Evolutionary conservation across 2,113 vertebrate species (phyloP).

Genomic region (Pygoscelis adeliae): DNA sequence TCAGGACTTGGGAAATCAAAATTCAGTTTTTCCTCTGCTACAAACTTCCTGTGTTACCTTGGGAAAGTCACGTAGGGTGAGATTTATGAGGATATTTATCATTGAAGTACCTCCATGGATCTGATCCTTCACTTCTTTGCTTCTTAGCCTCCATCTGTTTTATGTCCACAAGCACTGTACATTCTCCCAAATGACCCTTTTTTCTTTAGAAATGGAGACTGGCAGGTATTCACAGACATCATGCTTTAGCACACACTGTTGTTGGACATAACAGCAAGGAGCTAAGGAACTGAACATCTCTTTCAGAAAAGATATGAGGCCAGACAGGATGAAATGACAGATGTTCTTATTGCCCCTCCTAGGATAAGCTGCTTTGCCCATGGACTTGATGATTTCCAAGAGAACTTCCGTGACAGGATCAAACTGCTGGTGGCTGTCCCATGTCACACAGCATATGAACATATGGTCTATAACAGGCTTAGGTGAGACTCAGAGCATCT

Average conservation of each 20-base stretch:
- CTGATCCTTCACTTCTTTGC: not conserved
- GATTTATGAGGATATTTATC: not conserved
- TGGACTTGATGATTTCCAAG: not conserved
- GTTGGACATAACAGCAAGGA: not conserved
- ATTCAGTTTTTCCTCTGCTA: not conserved
- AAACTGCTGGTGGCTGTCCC: not conserved
- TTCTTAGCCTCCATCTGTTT: not conserved
- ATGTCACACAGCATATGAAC: accelerated
- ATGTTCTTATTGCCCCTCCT: not conserved
- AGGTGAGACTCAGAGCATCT: not conserved
- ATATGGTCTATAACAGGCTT: not conserved
- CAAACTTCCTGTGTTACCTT: not conserved
- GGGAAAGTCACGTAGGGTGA: not conserved
- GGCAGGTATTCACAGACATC: not conserved
- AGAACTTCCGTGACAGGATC: not conserved
- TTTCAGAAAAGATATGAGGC: not conserved
- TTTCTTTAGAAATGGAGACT: not conserved
- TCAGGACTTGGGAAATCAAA: not conserved
- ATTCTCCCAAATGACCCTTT: not conserved
- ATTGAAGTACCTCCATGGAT: not conserved
- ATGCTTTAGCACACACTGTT: not conserved
- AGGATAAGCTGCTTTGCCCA: not conserved
- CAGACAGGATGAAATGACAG: not conserved
- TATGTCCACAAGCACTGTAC: not conserved
- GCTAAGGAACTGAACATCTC: not conserved